Evolutionary conservation across 1,140 invertebrate species (phyloP).

Genomic region (Nebria ingens): DNA sequence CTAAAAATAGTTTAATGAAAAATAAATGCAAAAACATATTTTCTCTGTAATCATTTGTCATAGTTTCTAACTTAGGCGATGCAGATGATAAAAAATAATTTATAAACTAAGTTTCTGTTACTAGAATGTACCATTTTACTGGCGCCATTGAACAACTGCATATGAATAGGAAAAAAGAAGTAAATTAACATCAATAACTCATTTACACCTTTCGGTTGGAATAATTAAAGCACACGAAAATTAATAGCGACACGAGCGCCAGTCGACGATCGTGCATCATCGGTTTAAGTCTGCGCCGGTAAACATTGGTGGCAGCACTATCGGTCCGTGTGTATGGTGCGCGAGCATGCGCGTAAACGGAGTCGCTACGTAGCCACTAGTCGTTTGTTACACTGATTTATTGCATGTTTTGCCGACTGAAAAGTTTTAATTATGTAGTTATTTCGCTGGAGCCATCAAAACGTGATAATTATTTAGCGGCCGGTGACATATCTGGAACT

Average conservation of each 20-base stretch:
- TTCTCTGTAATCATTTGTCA: too few species aligned
- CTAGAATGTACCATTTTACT: too few species aligned
- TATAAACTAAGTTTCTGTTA: too few species aligned
- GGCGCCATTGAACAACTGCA: too few species aligned
- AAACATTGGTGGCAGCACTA: background rate
- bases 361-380: background rate
- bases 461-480: background rate
- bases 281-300: background rate
- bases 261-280: background rate
- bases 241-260: background rate
- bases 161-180: background rate
- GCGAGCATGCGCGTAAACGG: background rate
- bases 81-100: too few species aligned
- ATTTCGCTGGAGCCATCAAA: slow-evolving; percentile 1
- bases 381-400: slow-evolving; percentile 4
- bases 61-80: too few species aligned
- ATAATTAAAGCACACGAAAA: background rate
- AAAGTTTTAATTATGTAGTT: slow-evolving; percentile 6
- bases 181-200: background rate
- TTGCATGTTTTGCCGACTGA: background rate
- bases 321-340: background rate
- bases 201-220: background rate
- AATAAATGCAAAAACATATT: too few species aligned
- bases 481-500: background rate
- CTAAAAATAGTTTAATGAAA: too few species aligned